Evolutionary conservation across 2,888 invertebrate genomes (phyloP).

Genomic region (Imbricaverruca yamaguchii): DNA sequence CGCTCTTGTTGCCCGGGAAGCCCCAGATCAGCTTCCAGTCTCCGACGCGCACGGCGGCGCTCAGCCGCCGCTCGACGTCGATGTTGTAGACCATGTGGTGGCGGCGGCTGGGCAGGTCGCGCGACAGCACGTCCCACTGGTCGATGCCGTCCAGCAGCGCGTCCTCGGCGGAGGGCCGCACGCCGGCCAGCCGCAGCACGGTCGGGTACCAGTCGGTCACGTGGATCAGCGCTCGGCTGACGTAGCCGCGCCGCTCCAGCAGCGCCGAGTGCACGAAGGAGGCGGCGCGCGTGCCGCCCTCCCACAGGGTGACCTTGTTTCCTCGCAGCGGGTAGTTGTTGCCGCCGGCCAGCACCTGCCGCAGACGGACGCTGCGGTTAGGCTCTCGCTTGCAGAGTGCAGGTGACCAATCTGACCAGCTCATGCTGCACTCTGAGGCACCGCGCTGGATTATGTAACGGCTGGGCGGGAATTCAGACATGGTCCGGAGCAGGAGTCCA

Average conservation of each 20-base stretch:
- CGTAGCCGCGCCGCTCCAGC: constrained; percentile 44
- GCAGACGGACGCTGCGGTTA: too few species aligned
- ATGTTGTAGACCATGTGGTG: constrained; percentile 30
- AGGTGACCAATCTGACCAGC: too few species aligned
- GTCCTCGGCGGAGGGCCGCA: constrained; percentile 33
- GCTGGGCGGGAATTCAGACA: too few species aligned
- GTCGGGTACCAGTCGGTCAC: constrained; percentile 31
- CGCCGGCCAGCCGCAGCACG: constrained; percentile 28
- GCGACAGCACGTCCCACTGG: constrained; percentile 58
- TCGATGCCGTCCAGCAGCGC: constrained; percentile 60
- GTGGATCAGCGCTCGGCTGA: constrained; percentile 26
- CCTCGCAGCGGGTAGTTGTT: constrained; percentile 46
- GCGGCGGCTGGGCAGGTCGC: constrained; percentile 18
- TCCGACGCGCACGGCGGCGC: constrained; percentile 26
- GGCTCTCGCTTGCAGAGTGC: too few species aligned
- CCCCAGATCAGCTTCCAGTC: constrained; percentile 23
- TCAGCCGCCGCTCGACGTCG: constrained; percentile 22
- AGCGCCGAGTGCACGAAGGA: constrained; percentile 69
- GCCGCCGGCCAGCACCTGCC: constrained; percentile 26
- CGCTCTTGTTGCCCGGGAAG: constrained; percentile 6
- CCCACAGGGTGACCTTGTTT: constrained; percentile 78
- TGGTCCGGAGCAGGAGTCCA: too few species aligned
- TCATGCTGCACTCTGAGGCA: too few species aligned
- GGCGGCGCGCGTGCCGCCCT: constrained; percentile 79
- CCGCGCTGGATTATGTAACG: too few species aligned